Percentiles rank a stretch among this genome's conserved stretches.
Conservation (phyloP, 1,140 invertebrate genomes). For the Centruroides vittatus region DNA sequence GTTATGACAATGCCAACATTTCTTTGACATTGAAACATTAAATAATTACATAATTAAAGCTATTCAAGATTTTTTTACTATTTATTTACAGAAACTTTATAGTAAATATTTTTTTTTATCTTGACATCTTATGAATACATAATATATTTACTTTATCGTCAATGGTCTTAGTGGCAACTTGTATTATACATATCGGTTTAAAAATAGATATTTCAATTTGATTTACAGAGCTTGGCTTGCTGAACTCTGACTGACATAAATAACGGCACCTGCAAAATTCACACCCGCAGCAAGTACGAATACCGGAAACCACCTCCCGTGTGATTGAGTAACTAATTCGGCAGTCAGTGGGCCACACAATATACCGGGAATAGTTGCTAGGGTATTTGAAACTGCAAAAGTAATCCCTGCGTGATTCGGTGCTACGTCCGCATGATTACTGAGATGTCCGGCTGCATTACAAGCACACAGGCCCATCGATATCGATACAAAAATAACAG, state of each 20-base stretch:
- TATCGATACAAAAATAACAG: constrained; percentile 54
- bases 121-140: too few species aligned
- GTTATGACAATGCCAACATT: too few species aligned
- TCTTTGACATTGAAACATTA: too few species aligned
- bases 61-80: too few species aligned
- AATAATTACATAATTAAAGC: too few species aligned
- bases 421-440: constrained; percentile 64
- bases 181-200: too few species aligned
- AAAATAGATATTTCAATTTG: not conserved
- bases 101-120: too few species aligned
- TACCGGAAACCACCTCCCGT: constrained; percentile 59
- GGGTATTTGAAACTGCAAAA: constrained; percentile 64
- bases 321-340: constrained; percentile 52
- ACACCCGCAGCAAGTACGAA: constrained; percentile 55
- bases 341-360: constrained; percentile 62
- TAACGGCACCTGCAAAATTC: constrained; percentile 59
- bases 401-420: constrained; percentile 65
- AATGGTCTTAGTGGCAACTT: too few species aligned
- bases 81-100: too few species aligned
- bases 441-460: constrained; percentile 62
- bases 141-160: too few species aligned
- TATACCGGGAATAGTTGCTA: constrained; percentile 65
- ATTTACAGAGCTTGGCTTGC: constrained; percentile 38
- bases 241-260: constrained; percentile 59
- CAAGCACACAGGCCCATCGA: constrained; percentile 63